Base-by-base conservation (phyloP, 2,113 vertebrate genomes). In the Hippoglossus stenolepis region DNA sequence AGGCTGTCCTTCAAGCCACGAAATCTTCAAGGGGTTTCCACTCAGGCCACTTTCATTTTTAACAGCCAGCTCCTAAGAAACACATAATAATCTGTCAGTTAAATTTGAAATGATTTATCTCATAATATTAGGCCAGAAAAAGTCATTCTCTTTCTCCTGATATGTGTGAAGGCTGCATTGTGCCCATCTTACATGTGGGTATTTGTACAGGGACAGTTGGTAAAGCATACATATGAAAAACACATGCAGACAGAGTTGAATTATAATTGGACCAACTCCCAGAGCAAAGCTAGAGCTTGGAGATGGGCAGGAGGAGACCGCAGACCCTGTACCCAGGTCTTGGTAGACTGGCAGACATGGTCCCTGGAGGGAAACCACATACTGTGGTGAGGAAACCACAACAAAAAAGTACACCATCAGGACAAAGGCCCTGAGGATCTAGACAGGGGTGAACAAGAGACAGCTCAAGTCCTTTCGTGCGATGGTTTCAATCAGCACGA, bases 1-100 rank as follows among this genome's bases (percentile, higher is more conserved):
- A 3, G 97, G 97, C 71, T 94, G 91, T 49, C 97, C 95, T 82
- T 97, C 96, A 75, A 99, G 88, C 98, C 98, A 99, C 12, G 95
- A 95, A 72, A 99, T 96, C 94, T 97, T 98, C 83, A 99, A 90
- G 40, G 96, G 98, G 75, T 97, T 98, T 83, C 89, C 91, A 1
- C 90, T 92, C 68, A 98, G 91, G 60, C 97, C 98, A 35, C 89
- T 92, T 93, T 99, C 98, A 86, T 99, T 96, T 90, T 93, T 96
- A 68, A 95, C 94, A 62, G 97, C 97, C 91, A 96, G 93, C 80
- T 97, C 97, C 98, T 99, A 86, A 20, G 17, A 51, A 65, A 83
- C 51, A 82, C 28, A 76, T 38, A 61, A 69, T 14, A 71, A 68
- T 21, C 0, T 45, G 17, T 69, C 2, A 61, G 64, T 60, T n/a